Conservation (phyloP, 2,888 invertebrate genomes). For the Villa cingulata region DNA sequence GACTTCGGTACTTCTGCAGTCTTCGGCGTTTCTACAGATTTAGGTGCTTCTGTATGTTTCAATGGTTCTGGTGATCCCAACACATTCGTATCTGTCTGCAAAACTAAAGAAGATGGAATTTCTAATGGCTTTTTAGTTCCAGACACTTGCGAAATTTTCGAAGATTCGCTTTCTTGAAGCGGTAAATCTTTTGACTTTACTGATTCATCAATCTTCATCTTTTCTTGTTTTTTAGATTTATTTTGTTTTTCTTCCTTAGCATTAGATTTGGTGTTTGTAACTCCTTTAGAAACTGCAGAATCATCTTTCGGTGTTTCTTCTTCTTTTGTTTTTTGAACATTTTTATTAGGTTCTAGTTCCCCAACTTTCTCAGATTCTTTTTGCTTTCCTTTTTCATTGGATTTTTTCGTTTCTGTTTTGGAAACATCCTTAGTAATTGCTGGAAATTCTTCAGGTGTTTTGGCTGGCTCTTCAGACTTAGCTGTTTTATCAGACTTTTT, state of each 20-base stretch:
- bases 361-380: constrained; percentile 45
- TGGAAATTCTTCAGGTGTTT: not conserved
- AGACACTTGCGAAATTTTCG: constrained; percentile 32
- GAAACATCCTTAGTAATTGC: not conserved
- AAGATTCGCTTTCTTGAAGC: constrained; percentile 76
- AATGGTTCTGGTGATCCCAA: no score
- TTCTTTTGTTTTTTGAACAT: constrained; percentile 16
- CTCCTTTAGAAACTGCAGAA: constrained; percentile 18
- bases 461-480: constrained; percentile 21
- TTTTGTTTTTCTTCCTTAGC: no score
- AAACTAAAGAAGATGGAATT: no score
- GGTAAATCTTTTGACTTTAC: constrained; percentile 69
- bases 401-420: not conserved
- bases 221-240: no score
- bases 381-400: not conserved
- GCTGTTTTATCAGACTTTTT: constrained; percentile 46
- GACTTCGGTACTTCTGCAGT: constrained; percentile 61
- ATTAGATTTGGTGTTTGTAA: not conserved
- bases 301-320: constrained; percentile 43
- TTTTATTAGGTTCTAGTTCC: not conserved
- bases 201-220: constrained; percentile 76
- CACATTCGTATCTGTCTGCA: not conserved
- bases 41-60: not conserved
- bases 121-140: constrained; percentile 17
- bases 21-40: constrained; percentile 36